These are phyloP conservation scores for Semaprochilodus insignis DNA, from an alignment of 2,797 vertebrate species.

Conservation along the genomic window DNA sequence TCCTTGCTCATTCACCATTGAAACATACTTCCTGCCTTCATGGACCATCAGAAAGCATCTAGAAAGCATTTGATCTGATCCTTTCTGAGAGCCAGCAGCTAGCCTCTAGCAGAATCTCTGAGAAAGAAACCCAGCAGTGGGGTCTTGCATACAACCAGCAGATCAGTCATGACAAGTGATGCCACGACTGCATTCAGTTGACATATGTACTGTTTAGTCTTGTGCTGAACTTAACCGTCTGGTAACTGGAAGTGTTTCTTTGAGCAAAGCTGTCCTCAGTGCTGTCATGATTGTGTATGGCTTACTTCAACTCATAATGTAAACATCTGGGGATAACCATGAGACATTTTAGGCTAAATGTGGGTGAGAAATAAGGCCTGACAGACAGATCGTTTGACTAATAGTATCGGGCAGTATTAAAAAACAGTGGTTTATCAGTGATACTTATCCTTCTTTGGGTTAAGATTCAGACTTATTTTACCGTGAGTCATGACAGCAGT, in stretches of 20 bases:
- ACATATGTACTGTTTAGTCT: slow-evolving; percentile 4
- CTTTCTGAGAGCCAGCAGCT: background rate
- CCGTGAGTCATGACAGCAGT: no score
- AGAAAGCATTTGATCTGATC: slow-evolving; percentile 16
- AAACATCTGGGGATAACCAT: no score
- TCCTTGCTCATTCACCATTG: slow-evolving; percentile 9
- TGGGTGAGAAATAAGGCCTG: no score
- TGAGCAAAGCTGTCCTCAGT: background rate
- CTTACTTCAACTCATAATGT: no score
- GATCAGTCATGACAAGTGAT: background rate
- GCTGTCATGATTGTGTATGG: background rate
- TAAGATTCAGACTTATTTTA: no score
- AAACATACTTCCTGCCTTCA: slow-evolving; percentile 14
- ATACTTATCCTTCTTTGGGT: no score
- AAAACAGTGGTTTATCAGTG: no score
- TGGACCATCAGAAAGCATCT: background rate
- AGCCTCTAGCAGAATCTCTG: background rate
- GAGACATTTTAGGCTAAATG: no score
- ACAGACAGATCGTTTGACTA: no score
- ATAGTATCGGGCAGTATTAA: no score
- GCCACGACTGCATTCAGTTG: background rate
- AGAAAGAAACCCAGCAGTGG: background rate
- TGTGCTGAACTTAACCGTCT: background rate
- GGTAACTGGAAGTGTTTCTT: slow-evolving; percentile 16
- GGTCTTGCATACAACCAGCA: background rate